phyloP scores from a whole-genome alignment of 2,113 vertebrate genomes.

The Rhinichthys klamathensis region DNA sequence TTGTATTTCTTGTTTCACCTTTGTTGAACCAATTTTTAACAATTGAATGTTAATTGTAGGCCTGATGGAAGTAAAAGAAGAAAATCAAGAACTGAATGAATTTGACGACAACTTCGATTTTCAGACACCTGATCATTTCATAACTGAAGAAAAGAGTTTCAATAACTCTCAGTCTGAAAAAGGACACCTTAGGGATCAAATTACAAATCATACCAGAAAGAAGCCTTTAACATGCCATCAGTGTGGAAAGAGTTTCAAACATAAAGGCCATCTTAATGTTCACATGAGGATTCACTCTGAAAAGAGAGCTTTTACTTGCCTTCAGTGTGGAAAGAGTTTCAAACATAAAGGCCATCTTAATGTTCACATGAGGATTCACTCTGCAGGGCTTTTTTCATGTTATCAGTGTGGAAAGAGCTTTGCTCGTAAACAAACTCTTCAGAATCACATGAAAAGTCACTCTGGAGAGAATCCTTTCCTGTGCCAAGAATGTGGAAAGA shows the following conservation, averaged over 20 bases:
- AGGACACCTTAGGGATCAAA: neutral
- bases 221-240: neutral
- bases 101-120: neutral
- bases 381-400: too few species aligned
- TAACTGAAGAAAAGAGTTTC: neutral
- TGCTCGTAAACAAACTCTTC: too few species aligned
- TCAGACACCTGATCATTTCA: neutral
- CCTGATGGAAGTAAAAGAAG: neutral
- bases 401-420: too few species aligned
- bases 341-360: too few species aligned
- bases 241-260: too few species aligned
- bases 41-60: neutral
- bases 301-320: too few species aligned
- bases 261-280: too few species aligned
- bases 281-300: too few species aligned
- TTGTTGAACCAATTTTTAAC: neutral
- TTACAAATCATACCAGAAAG: neutral
- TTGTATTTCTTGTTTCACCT: neutral
- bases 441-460: neutral
- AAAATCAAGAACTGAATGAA: neutral
- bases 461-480: neutral
- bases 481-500: neutral
- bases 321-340: too few species aligned
- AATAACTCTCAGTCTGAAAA: neutral
- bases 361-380: too few species aligned